A percentile compares a stretch with the other conserved stretches of the same genome.
phyloP scores from a whole-genome alignment of 2,797 vertebrate species.

The Phoxinus dragarum region DNA sequence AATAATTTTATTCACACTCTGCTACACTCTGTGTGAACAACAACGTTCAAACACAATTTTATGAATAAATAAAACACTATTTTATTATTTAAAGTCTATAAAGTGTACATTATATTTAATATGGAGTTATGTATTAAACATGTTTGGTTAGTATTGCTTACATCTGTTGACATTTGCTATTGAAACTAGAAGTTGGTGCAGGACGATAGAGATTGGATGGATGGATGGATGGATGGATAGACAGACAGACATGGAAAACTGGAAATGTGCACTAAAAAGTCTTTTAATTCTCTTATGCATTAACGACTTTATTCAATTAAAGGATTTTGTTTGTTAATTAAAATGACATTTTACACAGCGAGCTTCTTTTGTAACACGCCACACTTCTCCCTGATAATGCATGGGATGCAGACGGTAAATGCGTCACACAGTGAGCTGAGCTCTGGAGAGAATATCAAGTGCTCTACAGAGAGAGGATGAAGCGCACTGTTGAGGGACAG shows the following conservation, averaged over 20 bases:
- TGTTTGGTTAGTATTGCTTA: too few relatives aligned
- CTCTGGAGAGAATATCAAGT: constrained; percentile 26
- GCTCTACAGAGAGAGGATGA: constrained; percentile 22
- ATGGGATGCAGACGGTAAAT: neutral
- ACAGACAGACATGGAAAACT: neutral
- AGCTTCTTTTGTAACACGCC: neutral
- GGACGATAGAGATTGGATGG: neutral
- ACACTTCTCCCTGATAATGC: neutral
- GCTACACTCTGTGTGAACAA: neutral
- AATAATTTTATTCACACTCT: neutral
- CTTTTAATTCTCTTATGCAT: neutral
- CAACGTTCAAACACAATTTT: neutral
- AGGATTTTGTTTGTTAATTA: neutral
- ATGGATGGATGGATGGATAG: neutral
- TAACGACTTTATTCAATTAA: constrained; percentile 10
- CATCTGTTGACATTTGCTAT: too few relatives aligned
- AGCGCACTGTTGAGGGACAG: constrained; percentile 7
- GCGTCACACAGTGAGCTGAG: constrained; percentile 6
- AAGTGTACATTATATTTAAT: too few relatives aligned
- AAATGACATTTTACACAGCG: neutral
- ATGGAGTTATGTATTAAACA: too few relatives aligned
- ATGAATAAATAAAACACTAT: neutral
- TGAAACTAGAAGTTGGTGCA: too few relatives aligned
- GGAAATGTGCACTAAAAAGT: neutral
- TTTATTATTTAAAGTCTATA: neutral